Evolutionary conservation across 2,113 vertebrate genomes (phyloP), one percentile per base, ranked within the genome.

Genomic region (Cyphomyrus discorhynchus): DNA sequence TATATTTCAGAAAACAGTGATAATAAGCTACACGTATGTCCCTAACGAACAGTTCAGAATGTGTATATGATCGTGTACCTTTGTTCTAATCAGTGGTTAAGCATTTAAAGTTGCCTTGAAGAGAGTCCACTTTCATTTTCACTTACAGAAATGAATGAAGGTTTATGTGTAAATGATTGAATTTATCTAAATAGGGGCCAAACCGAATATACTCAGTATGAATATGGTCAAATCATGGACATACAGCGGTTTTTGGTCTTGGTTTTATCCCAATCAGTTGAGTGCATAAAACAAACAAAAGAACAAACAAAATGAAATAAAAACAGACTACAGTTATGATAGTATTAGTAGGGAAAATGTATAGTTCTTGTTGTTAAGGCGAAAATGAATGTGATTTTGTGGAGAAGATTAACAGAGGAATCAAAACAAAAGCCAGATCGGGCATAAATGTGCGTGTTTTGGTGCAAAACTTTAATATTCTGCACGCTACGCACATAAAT

Each of bases 401-500:
- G 35, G 77, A 82, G 11, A 45, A 82, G 15, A 82, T 42, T 21
- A 21, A 42, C 77, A 45, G 42, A 39, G 35, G 5, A 82, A 82
- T 42, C 31, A 45, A 21, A 82, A 17, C 77, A 82, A 45, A 82
- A 24, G 17, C 6, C 6, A 10, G 1, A 45, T 82, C 1, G 27
- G 62, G 62, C 62, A 31, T 70, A 70, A 70, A 31, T 70, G 62
- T 39, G 31, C 17, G 6, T 82, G 39, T 15, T 82, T 45, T 82
- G 77, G 5, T 45, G 35, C 8, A 19, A 39, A 82, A 42, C 39
- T 27, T 45, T 82, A 82, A 82, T 45, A 39, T 45, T 21, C 77
- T 42, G 39, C 42, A 39, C 2, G 15, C 77, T 82, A 17, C 24
- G 39, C 77, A 21, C 17, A 82, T 2, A 94, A 95, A 94, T 94